Percentiles rank a stretch among this genome's conserved stretches.
phyloP scores from a whole-genome alignment of 2,113 vertebrate genomes.

The Vulpes lagopus region DNA sequence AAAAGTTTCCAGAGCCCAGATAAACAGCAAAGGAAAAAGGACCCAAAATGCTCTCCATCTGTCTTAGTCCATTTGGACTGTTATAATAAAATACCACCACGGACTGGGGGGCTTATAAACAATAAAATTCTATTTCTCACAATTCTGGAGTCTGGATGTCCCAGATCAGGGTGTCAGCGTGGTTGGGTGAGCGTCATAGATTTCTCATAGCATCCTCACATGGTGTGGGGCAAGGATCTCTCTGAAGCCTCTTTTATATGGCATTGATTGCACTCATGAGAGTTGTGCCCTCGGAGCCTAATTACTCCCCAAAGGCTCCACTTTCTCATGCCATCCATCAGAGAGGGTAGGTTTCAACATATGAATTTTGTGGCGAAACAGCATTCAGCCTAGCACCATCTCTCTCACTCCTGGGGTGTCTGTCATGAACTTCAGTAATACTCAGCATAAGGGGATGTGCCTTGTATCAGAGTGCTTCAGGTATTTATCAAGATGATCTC shows the following conservation, averaged over 20 bases:
- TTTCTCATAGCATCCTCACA: not conserved
- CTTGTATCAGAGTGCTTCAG: not conserved
- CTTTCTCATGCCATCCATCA: not conserved
- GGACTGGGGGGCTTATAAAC: too few relatives aligned
- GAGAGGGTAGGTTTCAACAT: not conserved
- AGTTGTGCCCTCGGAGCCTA: not conserved
- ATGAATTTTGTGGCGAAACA: not conserved
- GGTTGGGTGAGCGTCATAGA: not conserved
- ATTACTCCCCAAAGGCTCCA: not conserved
- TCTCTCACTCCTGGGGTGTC: not conserved
- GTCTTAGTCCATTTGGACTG: not conserved
- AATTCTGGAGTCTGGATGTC: not conserved
- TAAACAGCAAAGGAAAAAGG: not conserved
- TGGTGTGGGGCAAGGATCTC: not conserved
- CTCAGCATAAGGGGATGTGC: not conserved
- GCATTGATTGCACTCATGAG: not conserved
- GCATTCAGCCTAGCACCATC: not conserved
- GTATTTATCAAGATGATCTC: not conserved
- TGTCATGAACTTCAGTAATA: not conserved
- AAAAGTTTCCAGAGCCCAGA: not conserved
- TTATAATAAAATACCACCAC: fast-evolving
- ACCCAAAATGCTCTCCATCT: not conserved
- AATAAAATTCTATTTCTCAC: not conserved
- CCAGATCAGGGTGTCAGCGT: not conserved
- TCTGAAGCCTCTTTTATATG: not conserved